Percentiles rank a stretch among this genome's conserved stretches.
These are phyloP conservation scores for Pemphredon lugubris DNA, from an alignment of 2,888 invertebrate species.

Conservation along the genomic window DNA sequence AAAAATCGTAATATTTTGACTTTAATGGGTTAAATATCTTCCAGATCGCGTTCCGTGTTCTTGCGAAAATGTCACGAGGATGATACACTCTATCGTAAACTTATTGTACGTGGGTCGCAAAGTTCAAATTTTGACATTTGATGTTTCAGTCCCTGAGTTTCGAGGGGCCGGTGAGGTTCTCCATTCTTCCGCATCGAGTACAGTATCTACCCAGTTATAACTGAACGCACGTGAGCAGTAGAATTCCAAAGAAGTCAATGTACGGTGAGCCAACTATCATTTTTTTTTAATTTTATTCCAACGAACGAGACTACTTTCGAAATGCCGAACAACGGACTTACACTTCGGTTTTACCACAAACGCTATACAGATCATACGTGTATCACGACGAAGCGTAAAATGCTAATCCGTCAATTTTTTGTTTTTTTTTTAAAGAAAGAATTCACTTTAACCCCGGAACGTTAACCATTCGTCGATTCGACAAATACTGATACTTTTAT, in stretches of 20 bases:
- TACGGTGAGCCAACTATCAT: not conserved
- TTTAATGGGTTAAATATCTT: not conserved
- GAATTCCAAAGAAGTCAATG: not conserved
- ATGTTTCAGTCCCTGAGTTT: conserved; percentile 18
- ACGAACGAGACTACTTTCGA: no score
- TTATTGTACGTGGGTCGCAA: conserved; percentile 32
- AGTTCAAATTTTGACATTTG: conserved; percentile 68
- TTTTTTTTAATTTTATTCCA: no score
- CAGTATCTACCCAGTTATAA: conserved; percentile 8
- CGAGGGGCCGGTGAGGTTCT: not conserved
- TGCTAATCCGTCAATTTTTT: no score
- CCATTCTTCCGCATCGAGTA: not conserved
- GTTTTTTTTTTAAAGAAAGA: no score
- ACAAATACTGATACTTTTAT: no score
- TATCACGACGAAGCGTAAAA: no score
- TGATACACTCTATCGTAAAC: not conserved
- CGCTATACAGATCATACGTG: no score
- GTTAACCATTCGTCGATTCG: no score
- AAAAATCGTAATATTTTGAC: no score
- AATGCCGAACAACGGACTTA: no score
- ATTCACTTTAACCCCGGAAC: no score
- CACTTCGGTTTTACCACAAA: no score
- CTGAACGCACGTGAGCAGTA: not conserved
- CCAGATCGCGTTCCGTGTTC: not conserved
- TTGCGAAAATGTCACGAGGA: conserved; percentile 8